Conservation (phyloP, 2,797 vertebrate species). For the Manis pentadactyla region DNA sequence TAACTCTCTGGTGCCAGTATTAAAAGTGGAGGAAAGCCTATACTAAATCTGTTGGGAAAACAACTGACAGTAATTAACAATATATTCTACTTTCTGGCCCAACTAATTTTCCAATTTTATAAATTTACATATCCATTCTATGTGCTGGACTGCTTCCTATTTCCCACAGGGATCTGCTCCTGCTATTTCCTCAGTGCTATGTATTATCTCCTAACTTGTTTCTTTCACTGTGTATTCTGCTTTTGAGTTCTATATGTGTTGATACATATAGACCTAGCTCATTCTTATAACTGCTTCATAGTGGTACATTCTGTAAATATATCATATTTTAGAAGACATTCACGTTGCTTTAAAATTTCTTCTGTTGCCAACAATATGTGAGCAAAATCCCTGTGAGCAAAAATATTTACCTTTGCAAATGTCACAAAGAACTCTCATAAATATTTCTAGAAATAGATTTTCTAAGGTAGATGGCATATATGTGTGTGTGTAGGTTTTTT, state of each 20-base stretch:
- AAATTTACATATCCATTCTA: not conserved
- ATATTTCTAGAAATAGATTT: constrained; percentile 13
- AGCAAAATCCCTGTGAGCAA: not conserved
- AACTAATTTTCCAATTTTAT: not conserved
- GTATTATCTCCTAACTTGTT: not conserved
- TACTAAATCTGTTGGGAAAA: not conserved
- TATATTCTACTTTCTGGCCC: not conserved
- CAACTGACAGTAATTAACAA: not conserved
- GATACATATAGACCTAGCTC: not conserved
- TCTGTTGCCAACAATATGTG: not conserved
- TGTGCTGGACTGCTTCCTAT: not conserved
- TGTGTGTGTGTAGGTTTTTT: not conserved
- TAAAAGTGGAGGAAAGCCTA: not conserved
- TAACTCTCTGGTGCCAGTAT: not conserved
- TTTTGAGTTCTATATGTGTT: not conserved
- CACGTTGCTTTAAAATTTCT: not conserved
- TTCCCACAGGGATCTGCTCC: not conserved
- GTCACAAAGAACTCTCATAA: not conserved
- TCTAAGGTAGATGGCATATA: not conserved
- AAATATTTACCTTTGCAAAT: not conserved
- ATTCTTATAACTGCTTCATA: not conserved
- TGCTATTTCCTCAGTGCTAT: not conserved
- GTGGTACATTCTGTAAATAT: not conserved
- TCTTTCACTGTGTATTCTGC: not conserved
- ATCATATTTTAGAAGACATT: not conserved